Conservation (phyloP, 2,113 vertebrate genomes). For the Gobius niger region DNA sequence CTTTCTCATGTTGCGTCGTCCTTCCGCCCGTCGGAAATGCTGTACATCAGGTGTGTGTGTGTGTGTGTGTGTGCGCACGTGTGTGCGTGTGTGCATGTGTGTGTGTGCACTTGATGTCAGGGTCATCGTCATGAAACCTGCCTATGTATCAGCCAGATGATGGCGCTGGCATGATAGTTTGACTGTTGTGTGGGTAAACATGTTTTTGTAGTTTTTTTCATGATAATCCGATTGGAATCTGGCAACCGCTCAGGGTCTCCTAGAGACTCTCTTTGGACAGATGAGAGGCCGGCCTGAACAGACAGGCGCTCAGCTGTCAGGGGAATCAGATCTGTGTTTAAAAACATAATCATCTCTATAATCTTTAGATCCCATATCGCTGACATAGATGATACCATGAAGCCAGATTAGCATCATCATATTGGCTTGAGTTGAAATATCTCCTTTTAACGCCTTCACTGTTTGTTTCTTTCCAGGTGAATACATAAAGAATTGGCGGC, state of each 20-base stretch:
- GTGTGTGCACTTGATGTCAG: constrained; percentile 23
- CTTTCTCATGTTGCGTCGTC: constrained; percentile 10
- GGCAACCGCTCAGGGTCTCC: constrained; percentile 49
- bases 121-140: constrained; percentile 70
- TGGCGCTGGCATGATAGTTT: constrained; percentile 63
- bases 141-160: constrained; percentile 68
- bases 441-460: constrained; percentile 5
- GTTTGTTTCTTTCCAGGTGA: constrained; percentile 81
- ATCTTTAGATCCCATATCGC: not conserved
- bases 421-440: not conserved
- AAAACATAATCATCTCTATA: constrained; percentile 21
- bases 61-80: not conserved
- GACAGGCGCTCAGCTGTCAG: constrained; percentile 35
- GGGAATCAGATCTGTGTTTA: constrained; percentile 60
- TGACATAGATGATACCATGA: not conserved
- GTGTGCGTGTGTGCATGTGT: not conserved
- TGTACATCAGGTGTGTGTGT: constrained; percentile 17
- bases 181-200: constrained; percentile 70
- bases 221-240: constrained; percentile 68
- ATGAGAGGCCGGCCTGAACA: constrained; percentile 42
- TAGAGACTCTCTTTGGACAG: constrained; percentile 44
- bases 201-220: constrained; percentile 72
- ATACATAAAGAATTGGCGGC: constrained; percentile 99
- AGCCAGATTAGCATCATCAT: not conserved
- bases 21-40: constrained; percentile 7